Percentiles rank a stretch among this genome's conserved stretches.
These are phyloP conservation scores for Meteorus cinctellus DNA, from an alignment of 2,888 invertebrate genomes.

Conservation along the genomic window DNA sequence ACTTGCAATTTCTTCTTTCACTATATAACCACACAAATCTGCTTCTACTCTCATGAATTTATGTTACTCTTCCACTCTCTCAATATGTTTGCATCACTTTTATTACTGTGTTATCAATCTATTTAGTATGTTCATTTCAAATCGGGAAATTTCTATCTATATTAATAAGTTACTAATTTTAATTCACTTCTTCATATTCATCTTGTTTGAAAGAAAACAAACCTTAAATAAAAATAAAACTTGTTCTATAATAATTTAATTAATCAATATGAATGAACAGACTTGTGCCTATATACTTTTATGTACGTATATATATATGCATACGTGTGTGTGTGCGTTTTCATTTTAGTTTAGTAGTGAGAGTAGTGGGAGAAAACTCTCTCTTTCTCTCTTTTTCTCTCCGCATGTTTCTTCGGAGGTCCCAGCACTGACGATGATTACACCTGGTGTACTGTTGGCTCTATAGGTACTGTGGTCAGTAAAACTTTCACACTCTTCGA, in stretches of 20 bases:
- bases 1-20: slow-evolving; percentile 43
- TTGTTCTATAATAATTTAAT: no score
- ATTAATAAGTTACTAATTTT: no score
- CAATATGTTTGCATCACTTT: background rate
- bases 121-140: background rate
- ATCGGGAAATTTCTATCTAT: no score
- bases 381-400: slow-evolving; percentile 63
- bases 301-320: background rate
- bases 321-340: background rate
- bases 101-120: background rate
- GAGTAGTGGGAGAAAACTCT: slow-evolving; percentile 64
- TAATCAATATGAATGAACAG: no score
- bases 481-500: slow-evolving; percentile 70
- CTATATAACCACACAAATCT: slow-evolving; percentile 22
- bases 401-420: slow-evolving; percentile 43
- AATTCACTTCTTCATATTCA: no score
- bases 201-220: no score
- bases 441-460: slow-evolving; percentile 54
- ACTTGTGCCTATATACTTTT: background rate
- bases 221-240: no score
- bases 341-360: slow-evolving; percentile 6
- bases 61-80: slow-evolving; percentile 3
- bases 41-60: background rate
- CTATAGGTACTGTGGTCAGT: slow-evolving; percentile 61
- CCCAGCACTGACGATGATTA: slow-evolving; percentile 64